These are phyloP conservation scores for Agrochola macilenta DNA, from an alignment of 2,888 invertebrate genomes.

Conservation along the genomic window DNA sequence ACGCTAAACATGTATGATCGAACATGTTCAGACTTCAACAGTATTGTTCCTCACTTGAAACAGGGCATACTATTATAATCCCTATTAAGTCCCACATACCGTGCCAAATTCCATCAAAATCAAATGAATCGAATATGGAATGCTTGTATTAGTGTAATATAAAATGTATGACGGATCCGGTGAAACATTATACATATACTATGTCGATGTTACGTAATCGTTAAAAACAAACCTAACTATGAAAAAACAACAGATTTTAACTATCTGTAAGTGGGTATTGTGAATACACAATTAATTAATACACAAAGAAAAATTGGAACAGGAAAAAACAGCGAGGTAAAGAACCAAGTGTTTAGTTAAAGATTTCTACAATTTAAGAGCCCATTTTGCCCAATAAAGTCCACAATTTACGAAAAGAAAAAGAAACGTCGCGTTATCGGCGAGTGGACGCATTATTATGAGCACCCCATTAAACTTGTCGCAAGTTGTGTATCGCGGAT, in stretches of 20 bases:
- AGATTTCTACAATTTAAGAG: constrained; percentile 21
- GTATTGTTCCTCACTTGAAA: constrained; percentile 13
- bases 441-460: constrained; percentile 74
- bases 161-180: constrained; percentile 5
- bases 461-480: constrained; percentile 81
- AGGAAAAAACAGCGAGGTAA: background rate
- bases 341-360: background rate
- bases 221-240: background rate
- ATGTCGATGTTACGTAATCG: background rate
- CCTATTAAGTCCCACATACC: constrained; percentile 13
- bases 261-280: background rate
- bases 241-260: background rate
- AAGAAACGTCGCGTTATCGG: constrained; percentile 50
- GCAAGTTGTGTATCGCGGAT: constrained; percentile 83
- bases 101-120: constrained; percentile 15
- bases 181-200: background rate
- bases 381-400: constrained; percentile 18
- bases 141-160: constrained; percentile 12
- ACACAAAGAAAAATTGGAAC: background rate
- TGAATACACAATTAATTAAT: too few relatives aligned
- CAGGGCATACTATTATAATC: constrained; percentile 25
- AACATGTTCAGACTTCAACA: constrained; percentile 29
- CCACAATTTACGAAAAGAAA: constrained; percentile 31
- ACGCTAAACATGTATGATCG: constrained; percentile 40
- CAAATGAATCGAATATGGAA: background rate